Percentiles rank a stretch among this genome's conserved stretches.
Conservation (phyloP, 2,888 invertebrate species). For the Trichopria drosophilae region DNA sequence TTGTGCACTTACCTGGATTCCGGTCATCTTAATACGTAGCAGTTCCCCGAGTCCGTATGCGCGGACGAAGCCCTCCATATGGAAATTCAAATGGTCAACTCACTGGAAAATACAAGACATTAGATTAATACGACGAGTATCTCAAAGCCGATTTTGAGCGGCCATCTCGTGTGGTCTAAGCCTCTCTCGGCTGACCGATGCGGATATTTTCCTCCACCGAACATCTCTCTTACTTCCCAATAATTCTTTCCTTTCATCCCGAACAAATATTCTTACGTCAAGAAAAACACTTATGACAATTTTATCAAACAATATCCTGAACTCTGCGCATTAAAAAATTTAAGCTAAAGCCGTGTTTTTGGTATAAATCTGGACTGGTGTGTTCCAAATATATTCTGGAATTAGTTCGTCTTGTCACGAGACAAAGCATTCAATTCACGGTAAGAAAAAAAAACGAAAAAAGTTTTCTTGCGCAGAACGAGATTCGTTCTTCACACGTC, state of each 20-base stretch:
- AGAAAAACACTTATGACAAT: no score
- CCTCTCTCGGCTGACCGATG: slow-evolving; percentile 58
- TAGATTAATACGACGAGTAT: slow-evolving; percentile 56
- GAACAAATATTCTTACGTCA: no score
- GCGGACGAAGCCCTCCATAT: slow-evolving; percentile 5
- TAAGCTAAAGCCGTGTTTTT: no score
- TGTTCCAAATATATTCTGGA: no score
- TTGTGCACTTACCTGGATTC: no score
- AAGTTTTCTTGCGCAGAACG: slow-evolving; percentile 47
- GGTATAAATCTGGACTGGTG: no score
- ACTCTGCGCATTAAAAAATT: no score
- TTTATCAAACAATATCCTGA: no score
- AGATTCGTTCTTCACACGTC: slow-evolving; percentile 47
- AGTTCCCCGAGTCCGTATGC: neutral
- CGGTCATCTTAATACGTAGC: no score
- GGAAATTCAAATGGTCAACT: slow-evolving; percentile 50
- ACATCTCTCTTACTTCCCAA: slow-evolving; percentile 17
- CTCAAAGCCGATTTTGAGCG: slow-evolving; percentile 57
- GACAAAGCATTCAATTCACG: neutral
- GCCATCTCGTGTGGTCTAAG: slow-evolving; percentile 52
- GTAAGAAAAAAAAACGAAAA: slow-evolving; percentile 22
- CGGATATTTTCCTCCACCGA: slow-evolving; percentile 53
- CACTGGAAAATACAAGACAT: slow-evolving; percentile 54
- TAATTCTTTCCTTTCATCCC: slow-evolving; percentile 6
- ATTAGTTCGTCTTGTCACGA: no score